These are phyloP conservation scores for Scrobipalpa costella DNA, from an alignment of 2,888 invertebrate genomes.

Conservation along the genomic window DNA sequence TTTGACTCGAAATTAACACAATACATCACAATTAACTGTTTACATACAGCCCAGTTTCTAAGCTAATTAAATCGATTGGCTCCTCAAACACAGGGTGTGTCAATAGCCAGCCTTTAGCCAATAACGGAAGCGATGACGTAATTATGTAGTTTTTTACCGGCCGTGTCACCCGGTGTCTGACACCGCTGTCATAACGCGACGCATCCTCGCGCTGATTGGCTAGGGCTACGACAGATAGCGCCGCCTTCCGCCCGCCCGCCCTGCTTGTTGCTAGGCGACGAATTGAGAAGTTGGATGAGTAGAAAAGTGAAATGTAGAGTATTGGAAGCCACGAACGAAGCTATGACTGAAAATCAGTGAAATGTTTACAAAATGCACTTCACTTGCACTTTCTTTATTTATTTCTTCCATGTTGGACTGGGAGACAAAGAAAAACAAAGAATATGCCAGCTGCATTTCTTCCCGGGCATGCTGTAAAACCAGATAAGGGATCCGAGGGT, in stretches of 20 bases:
- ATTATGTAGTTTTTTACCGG: slow-evolving; percentile 7
- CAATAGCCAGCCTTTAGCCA: slow-evolving; percentile 5
- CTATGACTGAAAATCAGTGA: no score
- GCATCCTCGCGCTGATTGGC: slow-evolving; percentile 69
- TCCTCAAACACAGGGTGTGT: slow-evolving; percentile 12
- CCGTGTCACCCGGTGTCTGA: slow-evolving; percentile 59
- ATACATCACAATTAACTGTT: background rate
- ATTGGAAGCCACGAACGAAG: no score
- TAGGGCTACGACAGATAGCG: slow-evolving; percentile 34
- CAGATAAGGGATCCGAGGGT: no score
- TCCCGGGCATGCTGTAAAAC: no score
- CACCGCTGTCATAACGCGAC: slow-evolving; percentile 69
- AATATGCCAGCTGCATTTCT: no score
- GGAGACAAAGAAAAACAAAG: no score
- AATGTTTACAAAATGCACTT: no score
- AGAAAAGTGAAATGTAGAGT: no score
- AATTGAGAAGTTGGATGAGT: background rate
- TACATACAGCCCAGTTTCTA: background rate
- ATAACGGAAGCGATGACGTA: slow-evolving; percentile 9
- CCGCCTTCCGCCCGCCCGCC: slow-evolving; percentile 28
- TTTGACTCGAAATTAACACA: background rate
- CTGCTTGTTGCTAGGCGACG: slow-evolving; percentile 15
- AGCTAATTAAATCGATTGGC: slow-evolving; percentile 16
- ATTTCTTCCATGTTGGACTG: no score
- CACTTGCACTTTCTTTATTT: no score